Conservation (phyloP, 1,140 invertebrate genomes). For the Eubasilissa regina region DNA sequence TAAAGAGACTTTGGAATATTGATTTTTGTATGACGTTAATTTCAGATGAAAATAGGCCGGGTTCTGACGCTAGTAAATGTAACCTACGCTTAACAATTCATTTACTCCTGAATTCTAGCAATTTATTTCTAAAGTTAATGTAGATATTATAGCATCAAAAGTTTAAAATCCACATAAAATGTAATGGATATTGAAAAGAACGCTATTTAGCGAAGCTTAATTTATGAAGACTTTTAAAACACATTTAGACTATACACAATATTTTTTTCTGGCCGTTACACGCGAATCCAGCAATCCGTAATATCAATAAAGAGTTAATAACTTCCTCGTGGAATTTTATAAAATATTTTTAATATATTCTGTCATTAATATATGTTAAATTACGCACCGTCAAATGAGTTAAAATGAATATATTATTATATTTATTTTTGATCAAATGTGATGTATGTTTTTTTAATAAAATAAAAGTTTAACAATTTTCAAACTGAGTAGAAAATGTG, state of each 20-base stretch:
- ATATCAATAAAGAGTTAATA: too few relatives aligned
- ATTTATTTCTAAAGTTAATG: neutral
- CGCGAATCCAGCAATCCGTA: too few relatives aligned
- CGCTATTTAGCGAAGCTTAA: neutral
- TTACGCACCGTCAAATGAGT: too few relatives aligned
- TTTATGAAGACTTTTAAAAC: conserved; percentile 5
- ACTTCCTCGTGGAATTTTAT: too few relatives aligned
- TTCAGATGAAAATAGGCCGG: conserved; percentile 15
- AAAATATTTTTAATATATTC: too few relatives aligned
- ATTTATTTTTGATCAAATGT: too few relatives aligned
- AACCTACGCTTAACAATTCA: conserved; percentile 5
- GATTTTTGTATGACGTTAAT: conserved; percentile 2
- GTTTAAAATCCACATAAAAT: conserved; percentile 21
- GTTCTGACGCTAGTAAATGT: conserved; percentile 5
- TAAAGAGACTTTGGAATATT: neutral
- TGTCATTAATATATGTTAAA: too few relatives aligned
- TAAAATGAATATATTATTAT: too few relatives aligned
- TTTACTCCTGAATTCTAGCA: conserved; percentile 9
- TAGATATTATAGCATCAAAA: conserved; percentile 10
- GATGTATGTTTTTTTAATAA: too few relatives aligned
- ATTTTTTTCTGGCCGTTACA: neutral
- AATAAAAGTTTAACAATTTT: conserved; percentile 3
- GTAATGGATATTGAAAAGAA: neutral
- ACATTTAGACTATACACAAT: neutral
- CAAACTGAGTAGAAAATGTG: neutral